These are phyloP conservation scores for Hippolais icterina DNA, from an alignment of 2,113 vertebrate species.

Conservation along the genomic window DNA sequence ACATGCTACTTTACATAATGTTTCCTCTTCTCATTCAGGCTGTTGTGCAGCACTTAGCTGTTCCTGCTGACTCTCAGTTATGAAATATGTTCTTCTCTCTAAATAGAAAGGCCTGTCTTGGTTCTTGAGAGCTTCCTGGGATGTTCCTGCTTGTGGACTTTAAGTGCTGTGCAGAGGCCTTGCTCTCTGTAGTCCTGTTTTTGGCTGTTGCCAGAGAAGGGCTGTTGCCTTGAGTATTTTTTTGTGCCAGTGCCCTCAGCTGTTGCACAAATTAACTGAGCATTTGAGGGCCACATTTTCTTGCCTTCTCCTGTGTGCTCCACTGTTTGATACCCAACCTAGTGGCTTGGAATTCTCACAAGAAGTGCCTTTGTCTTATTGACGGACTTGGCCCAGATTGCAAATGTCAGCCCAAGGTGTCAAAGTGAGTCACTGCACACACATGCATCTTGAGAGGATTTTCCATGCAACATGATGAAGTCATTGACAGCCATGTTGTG, in stretches of 20 bases:
- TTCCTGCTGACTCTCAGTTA: background rate
- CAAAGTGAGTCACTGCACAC: slow-evolving; percentile 6
- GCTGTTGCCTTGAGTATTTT: background rate
- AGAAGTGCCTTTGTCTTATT: slow-evolving; percentile 17
- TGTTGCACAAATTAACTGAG: background rate
- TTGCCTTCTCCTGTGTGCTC: background rate
- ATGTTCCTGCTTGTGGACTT: background rate
- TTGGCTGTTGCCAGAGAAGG: background rate
- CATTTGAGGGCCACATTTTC: background rate
- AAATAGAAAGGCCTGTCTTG: background rate
- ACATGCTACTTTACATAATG: background rate
- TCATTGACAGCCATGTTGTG: slow-evolving; percentile 7
- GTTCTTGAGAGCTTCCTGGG: background rate
- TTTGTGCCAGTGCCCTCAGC: background rate
- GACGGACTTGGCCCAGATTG: background rate
- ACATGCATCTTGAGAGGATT: slow-evolving; percentile 13
- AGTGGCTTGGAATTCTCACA: background rate
- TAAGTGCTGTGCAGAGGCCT: background rate
- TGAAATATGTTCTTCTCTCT: background rate
- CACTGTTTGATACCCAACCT: background rate
- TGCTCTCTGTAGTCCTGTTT: background rate
- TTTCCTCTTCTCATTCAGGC: background rate
- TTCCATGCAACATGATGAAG: slow-evolving; percentile 31
- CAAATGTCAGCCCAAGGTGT: slow-evolving; percentile 39
- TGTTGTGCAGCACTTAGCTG: background rate